Base-by-base conservation (phyloP, 1,140 invertebrate species). In the Bombus superbus region DNA sequence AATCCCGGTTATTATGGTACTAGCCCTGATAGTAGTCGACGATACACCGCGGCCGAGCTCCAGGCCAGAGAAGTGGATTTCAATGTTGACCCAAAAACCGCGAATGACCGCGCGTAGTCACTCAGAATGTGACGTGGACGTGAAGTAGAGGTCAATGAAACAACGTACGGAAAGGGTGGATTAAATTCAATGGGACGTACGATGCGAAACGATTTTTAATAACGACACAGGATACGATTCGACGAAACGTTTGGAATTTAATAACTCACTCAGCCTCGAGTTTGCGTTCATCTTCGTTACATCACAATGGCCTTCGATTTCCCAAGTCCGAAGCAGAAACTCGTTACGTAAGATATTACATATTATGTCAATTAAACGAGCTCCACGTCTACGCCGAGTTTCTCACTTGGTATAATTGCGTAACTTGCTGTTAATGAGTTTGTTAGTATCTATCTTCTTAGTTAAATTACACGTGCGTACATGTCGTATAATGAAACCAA, bases 21-120 rank as follows among this genome's bases (percentile, higher is more conserved):
- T 28, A 1, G 3, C 25, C 1, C 5, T 40, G 81, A 47, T 32
- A 15, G 32, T 35, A 57, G 75, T 44, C 75, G 47, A 15, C 47
- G 83, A 38, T 84, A 72, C 35, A 57, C 69, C 25, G 35, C 76
- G 22, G 25, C 3, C 57, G 66, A 74, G 53, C 62, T 73, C 64
- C 76, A 47, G 22, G n/a, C n/a, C 62, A n/a, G 83, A 72, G 69
- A 73, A 85, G 83, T 85, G 77, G 76, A 79, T 85, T 85, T 81
- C 83, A 73, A 53, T 85, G 77, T 85, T 85, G 83, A 85, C 83
- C 77, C 68, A 85, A 85, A 85, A 84, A 80, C 74, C 83, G 40
- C 76, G 40, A 79, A 84, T 79, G 83, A 72, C 76, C 79, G 66
- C 62, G 73, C 62, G 44, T 42, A 53, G 62, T 62, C 76, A 40